Evolutionary conservation across 2,113 vertebrate species (phyloP).

Genomic region (Triplophysa siluroides): DNA sequence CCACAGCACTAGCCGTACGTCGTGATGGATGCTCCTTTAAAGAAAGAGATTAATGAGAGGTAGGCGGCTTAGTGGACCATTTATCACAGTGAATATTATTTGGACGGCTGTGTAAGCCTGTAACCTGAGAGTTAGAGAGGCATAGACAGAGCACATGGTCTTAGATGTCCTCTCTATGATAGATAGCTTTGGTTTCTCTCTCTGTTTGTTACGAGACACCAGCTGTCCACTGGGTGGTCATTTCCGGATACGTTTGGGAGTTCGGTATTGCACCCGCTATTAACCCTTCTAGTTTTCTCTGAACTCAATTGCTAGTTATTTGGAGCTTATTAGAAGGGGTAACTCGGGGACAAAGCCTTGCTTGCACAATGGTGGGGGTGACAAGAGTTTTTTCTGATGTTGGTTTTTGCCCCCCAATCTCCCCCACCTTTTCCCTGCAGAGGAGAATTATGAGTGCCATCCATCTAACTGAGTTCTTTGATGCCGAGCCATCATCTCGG

Average conservation of each 20-base stretch:
- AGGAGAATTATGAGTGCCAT: slow-evolving; percentile 67
- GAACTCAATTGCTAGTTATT: slow-evolving; percentile 37
- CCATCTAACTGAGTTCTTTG: slow-evolving; percentile 65
- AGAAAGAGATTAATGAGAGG: slow-evolving; percentile 99
- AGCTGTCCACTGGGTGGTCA: slow-evolving; percentile 75
- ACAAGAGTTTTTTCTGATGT: slow-evolving; percentile 40
- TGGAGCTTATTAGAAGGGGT: slow-evolving; percentile 45
- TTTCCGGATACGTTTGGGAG: slow-evolving; percentile 75
- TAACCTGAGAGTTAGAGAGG: slow-evolving; percentile 94
- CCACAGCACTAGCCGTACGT: slow-evolving; percentile 89
- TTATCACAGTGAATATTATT: slow-evolving; percentile 99
- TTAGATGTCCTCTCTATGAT: slow-evolving; percentile 83
- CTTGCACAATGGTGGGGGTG: slow-evolving; percentile 34
- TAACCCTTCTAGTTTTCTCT: background rate
- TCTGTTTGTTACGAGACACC: slow-evolving; percentile 89
- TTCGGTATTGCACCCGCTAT: slow-evolving; percentile 34
- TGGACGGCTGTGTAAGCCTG: slow-evolving; percentile 98
- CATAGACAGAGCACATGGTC: slow-evolving; percentile 85
- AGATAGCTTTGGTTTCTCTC: slow-evolving; percentile 86
- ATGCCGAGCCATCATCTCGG: slow-evolving; percentile 61
- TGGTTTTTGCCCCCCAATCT: slow-evolving; percentile 43
- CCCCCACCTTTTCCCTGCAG: slow-evolving; percentile 46
- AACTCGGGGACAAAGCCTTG: slow-evolving; percentile 34
- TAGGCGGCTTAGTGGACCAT: slow-evolving; percentile 92
- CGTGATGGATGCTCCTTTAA: slow-evolving; percentile 99